These are phyloP conservation scores for Pycnonotus jocosus DNA, from an alignment of 2,113 vertebrate species.

Conservation along the genomic window DNA sequence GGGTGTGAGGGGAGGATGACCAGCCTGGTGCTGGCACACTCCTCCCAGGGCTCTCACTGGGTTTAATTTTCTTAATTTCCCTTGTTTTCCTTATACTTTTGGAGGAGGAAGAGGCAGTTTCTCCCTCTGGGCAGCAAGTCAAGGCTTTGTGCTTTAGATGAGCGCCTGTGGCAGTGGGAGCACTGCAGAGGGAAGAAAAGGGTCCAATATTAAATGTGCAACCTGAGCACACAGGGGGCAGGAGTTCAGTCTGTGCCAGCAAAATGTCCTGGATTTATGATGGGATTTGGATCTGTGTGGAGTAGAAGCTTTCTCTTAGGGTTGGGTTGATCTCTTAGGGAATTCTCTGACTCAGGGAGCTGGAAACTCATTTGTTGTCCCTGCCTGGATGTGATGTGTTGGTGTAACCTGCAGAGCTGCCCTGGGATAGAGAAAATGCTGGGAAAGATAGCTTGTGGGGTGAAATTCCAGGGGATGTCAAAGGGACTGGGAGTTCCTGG, in stretches of 20 bases:
- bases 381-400: not conserved
- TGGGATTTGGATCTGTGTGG: not conserved
- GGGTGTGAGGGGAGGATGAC: not conserved
- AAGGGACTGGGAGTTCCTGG: not conserved
- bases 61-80: not conserved
- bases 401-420: not conserved
- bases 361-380: not conserved
- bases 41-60: not conserved
- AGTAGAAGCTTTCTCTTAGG: not conserved
- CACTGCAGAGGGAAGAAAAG: not conserved
- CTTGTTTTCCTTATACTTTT: not conserved
- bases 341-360: not conserved
- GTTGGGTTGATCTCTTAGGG: not conserved
- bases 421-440: not conserved
- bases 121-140: not conserved
- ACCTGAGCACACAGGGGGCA: accelerated
- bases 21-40: accelerated
- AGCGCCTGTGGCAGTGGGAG: not conserved
- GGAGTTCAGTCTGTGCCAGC: not conserved
- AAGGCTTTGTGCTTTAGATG: not conserved
- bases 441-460: accelerated
- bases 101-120: not conserved
- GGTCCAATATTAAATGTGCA: not conserved
- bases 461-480: not conserved
- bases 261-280: not conserved